A percentile compares a stretch with the other conserved stretches of the same genome.
Conservation (phyloP, 2,797 vertebrate genomes). For the Netta rufina region DNA sequence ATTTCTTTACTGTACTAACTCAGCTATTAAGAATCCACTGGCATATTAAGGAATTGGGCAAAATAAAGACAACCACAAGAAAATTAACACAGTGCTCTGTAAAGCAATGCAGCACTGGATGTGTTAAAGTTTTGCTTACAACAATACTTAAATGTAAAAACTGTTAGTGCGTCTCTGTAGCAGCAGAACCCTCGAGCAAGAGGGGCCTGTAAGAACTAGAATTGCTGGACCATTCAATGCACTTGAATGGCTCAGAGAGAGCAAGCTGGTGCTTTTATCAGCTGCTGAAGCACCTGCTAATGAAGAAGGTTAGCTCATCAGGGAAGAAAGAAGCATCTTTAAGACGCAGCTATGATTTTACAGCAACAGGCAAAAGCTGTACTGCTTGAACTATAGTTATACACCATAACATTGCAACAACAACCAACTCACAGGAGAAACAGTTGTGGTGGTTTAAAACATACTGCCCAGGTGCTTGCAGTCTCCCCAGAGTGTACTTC, state of each 20-base stretch:
- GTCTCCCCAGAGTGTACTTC: not conserved
- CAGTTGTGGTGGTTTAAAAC: not conserved
- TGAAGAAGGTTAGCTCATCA: not conserved
- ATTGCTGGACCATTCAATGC: not conserved
- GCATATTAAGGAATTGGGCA: not conserved
- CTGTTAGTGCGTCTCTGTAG: not conserved
- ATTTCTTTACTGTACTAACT: not conserved
- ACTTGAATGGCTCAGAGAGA: not conserved
- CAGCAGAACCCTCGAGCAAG: not conserved
- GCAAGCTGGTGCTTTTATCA: not conserved
- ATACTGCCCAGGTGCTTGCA: not conserved
- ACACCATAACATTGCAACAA: not conserved
- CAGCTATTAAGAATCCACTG: not conserved
- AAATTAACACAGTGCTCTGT: not conserved
- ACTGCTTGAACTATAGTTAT: not conserved
- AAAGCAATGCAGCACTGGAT: not conserved
- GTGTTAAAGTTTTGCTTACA: not conserved
- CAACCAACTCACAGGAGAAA: not conserved
- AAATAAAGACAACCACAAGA: not conserved
- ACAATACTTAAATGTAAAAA: not conserved
- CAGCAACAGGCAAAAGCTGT: not conserved
- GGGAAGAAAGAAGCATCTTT: not conserved
- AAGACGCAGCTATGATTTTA: not conserved
- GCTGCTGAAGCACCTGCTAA: not conserved
- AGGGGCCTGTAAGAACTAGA: not conserved